A percentile compares a stretch with the other conserved stretches of the same genome.
Conservation (phyloP, 2,113 vertebrate species). For the Pachycephala philippinensis region DNA sequence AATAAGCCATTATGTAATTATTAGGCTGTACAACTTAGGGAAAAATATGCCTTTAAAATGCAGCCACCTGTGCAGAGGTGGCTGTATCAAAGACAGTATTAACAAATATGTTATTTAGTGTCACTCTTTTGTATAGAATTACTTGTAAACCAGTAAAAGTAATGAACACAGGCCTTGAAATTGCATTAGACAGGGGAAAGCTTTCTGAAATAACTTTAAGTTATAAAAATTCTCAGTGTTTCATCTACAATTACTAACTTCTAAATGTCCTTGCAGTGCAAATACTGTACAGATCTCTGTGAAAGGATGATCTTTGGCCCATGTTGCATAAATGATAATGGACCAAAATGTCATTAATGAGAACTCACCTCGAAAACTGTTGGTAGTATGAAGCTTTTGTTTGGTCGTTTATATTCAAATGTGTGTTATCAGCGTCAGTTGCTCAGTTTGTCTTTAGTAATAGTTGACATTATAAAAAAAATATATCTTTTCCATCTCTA, state of each 20-base stretch:
- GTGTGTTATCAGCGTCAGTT: not conserved
- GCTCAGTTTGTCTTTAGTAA: not conserved
- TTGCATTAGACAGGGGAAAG: rapidly evolving
- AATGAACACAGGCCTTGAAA: not conserved
- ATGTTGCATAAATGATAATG: not conserved
- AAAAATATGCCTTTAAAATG: not conserved
- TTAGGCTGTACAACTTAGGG: not conserved
- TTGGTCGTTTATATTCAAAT: not conserved
- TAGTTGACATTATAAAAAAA: not conserved
- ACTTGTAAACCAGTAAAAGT: not conserved
- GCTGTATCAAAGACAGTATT: not conserved
- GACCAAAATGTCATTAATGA: not conserved
- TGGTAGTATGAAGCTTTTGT: not conserved
- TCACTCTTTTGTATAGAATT: not conserved
- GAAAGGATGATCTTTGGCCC: not conserved
- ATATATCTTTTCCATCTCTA: not conserved
- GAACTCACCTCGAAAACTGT: not conserved
- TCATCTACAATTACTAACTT: not conserved
- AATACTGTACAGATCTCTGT: not conserved
- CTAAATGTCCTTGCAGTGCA: not conserved
- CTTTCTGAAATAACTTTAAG: not conserved
- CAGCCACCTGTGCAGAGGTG: not conserved
- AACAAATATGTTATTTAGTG: not conserved
- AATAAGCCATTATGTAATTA: not conserved
- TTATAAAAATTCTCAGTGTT: not conserved